phyloP scores from a whole-genome alignment of 2,797 vertebrate species.

The Antennarius maculatus region DNA sequence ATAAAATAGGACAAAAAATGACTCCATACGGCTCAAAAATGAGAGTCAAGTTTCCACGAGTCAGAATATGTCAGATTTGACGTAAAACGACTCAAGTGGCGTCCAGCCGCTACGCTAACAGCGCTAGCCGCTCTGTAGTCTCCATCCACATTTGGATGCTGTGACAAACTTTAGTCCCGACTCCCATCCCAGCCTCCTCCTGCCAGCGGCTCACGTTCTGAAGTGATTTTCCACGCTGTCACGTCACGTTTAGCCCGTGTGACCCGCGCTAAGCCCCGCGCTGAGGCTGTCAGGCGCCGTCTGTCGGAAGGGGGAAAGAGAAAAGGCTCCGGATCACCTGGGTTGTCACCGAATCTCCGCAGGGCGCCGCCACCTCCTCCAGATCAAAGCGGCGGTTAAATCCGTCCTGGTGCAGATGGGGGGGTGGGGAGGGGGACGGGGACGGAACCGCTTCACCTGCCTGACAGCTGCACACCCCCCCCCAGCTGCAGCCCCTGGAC shows the following conservation, averaged over 20 bases:
- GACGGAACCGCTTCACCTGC: constrained; percentile 16
- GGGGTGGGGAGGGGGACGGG: constrained; percentile 33
- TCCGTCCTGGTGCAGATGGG: constrained; percentile 47
- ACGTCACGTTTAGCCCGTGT: constrained; percentile 66
- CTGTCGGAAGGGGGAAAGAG: constrained; percentile 47
- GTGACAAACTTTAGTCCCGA: constrained; percentile 33
- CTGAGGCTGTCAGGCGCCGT: constrained; percentile 59
- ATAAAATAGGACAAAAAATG: no score
- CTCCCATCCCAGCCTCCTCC: constrained; percentile 54
- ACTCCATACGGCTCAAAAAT: no score
- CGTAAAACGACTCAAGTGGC: no score
- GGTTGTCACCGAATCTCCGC: constrained; percentile 52
- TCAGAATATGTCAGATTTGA: no score
- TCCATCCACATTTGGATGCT: constrained; percentile 15
- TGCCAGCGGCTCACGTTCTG: constrained; percentile 54
- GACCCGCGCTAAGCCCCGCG: constrained; percentile 67
- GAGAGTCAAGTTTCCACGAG: no score
- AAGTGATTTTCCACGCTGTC: constrained; percentile 71
- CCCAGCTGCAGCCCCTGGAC: constrained; percentile 65
- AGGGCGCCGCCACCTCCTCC: constrained; percentile 34
- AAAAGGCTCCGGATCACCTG: constrained; percentile 57
- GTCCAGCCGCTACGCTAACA: no score
- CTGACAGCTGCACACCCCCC: constrained; percentile 71
- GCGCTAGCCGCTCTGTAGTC: no score
- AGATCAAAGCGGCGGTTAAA: constrained; percentile 75